These are phyloP conservation scores for Takifugu flavidus DNA, from an alignment of 2,113 vertebrate species.

Conservation along the genomic window DNA sequence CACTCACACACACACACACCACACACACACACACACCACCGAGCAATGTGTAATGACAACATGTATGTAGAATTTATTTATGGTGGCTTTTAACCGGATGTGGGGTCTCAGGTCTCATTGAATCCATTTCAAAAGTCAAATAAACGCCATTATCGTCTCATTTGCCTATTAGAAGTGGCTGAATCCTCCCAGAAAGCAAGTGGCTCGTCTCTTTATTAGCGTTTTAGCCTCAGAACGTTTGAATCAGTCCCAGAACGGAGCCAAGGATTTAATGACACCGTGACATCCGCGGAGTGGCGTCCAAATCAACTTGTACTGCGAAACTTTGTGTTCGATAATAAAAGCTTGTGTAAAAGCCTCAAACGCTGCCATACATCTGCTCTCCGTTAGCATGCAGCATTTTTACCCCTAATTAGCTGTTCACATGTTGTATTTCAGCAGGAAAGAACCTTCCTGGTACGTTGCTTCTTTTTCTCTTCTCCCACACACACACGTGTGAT, in stretches of 20 bases:
- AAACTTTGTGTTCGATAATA: background rate
- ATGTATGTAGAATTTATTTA: too few species aligned
- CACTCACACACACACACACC: too few species aligned
- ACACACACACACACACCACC: too few species aligned
- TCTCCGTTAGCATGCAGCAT: background rate
- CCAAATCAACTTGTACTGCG: background rate
- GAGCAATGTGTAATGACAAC: too few species aligned
- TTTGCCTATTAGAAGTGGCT: too few species aligned
- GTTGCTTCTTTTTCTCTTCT: slow-evolving; percentile 11
- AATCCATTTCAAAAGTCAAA: too few species aligned
- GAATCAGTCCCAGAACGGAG: background rate
- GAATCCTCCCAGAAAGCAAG: slow-evolving; percentile 37
- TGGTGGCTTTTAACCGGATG: too few species aligned
- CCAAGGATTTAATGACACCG: background rate
- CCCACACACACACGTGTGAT: slow-evolving; percentile 7
- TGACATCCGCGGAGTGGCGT: background rate
- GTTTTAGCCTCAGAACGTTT: background rate
- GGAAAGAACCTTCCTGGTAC: background rate
- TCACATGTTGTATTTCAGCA: too few species aligned
- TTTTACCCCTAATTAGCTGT: too few species aligned
- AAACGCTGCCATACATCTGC: background rate
- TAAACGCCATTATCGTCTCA: too few species aligned
- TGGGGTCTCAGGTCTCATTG: too few species aligned
- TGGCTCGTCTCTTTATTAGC: background rate
- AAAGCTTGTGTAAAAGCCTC: background rate